These are phyloP conservation scores for Barnardius zonarius DNA, from an alignment of 2,113 vertebrate species.

Conservation along the genomic window DNA sequence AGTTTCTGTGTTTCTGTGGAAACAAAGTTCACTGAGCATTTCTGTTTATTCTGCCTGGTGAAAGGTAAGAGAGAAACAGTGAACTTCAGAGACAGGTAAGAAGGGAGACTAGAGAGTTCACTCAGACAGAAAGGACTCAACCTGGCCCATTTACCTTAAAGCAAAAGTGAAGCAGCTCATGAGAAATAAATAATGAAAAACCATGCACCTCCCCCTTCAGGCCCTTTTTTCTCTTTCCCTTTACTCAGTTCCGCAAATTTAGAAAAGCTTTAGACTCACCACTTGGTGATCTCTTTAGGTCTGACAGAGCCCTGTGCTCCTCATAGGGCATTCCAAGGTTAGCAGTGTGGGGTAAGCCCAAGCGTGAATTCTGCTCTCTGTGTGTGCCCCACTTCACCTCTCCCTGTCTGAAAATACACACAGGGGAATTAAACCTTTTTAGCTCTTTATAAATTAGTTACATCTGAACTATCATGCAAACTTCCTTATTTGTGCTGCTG, in stretches of 20 bases:
- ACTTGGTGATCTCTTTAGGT: background rate
- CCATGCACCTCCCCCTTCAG: background rate
- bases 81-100: background rate
- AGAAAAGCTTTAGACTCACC: background rate
- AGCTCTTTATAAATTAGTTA: background rate
- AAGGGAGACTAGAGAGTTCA: background rate
- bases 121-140: background rate
- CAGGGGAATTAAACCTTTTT: background rate
- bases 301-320: background rate
- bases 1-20: background rate
- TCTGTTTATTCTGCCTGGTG: background rate
- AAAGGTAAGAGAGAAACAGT: background rate
- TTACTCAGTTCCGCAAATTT: background rate
- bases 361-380: background rate
- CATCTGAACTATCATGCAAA: background rate
- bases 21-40: background rate
- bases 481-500: background rate
- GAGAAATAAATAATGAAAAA: background rate
- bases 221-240: background rate
- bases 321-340: background rate
- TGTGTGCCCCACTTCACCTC: background rate
- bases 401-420: background rate
- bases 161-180: background rate
- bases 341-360: background rate
- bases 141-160: background rate